Evolutionary conservation across 2,888 invertebrate species (phyloP).

Genomic region (Andrena dorsata): DNA sequence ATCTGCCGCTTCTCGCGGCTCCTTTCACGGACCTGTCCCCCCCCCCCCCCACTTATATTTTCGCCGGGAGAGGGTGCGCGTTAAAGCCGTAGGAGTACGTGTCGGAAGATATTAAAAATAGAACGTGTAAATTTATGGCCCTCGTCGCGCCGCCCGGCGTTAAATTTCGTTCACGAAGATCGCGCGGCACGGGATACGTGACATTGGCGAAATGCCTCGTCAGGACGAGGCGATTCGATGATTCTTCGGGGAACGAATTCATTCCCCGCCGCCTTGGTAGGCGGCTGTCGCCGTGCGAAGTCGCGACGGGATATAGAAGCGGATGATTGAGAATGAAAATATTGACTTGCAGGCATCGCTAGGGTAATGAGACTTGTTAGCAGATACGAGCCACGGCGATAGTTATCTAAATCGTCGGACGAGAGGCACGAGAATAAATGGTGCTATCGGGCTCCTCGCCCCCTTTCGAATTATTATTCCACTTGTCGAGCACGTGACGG

Average conservation of each 20-base stretch:
- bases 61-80: neutral
- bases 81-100: conserved; percentile 17
- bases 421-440: conserved; percentile 8
- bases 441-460: conserved; percentile 19
- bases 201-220: neutral
- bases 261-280: neutral
- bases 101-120: conserved; percentile 57
- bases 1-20: conserved; percentile 43
- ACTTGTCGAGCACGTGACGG: conserved; percentile 42
- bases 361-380: conserved; percentile 45
- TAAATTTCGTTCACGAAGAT: conserved; percentile 29
- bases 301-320: neutral
- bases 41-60: conserved; percentile 26
- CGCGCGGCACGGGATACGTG: neutral
- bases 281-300: neutral
- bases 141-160: conserved; percentile 15
- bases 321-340: conserved; percentile 8
- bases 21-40: conserved; percentile 26
- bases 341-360: neutral
- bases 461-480: conserved; percentile 64
- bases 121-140: conserved; percentile 50
- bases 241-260: neutral
- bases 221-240: conserved; percentile 9
- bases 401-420: neutral
- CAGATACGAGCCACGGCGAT: neutral